A percentile compares a stretch with the other conserved stretches of the same genome.
Evolutionary conservation across 2,797 vertebrate species (phyloP).

Genomic region (Percopsis omiscomaycus): DNA sequence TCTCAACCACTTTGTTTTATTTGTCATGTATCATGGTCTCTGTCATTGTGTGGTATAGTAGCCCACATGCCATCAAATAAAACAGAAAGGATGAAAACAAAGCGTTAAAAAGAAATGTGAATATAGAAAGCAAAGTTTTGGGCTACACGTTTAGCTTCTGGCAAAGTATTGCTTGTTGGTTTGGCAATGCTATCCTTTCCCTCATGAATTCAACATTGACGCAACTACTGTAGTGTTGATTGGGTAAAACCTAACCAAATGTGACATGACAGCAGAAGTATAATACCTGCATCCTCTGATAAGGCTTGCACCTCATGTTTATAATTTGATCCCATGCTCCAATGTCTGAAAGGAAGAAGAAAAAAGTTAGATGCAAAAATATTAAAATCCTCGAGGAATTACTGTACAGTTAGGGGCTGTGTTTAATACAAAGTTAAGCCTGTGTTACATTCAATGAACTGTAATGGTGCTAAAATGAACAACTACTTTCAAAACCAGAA

Average conservation of each 20-base stretch:
- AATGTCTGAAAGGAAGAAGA: constrained; percentile 77
- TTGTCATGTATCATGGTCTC: background rate
- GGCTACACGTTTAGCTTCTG: background rate
- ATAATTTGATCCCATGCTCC: constrained; percentile 93
- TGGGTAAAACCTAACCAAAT: background rate
- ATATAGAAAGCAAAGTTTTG: too few relatives aligned
- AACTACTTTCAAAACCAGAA: too few relatives aligned
- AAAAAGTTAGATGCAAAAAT: too few relatives aligned
- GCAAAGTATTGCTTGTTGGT: background rate
- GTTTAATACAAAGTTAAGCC: too few relatives aligned
- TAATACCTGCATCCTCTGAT: constrained; percentile 94
- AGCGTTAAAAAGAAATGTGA: background rate
- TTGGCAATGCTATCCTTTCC: background rate
- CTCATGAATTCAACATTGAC: background rate
- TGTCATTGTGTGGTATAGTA: background rate
- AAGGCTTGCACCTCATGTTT: constrained; percentile 88
- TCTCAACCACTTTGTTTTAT: background rate
- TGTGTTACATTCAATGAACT: too few relatives aligned
- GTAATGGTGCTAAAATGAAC: too few relatives aligned
- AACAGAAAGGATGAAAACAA: background rate
- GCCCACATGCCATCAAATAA: background rate
- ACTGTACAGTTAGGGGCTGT: too few relatives aligned
- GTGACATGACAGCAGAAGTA: constrained; percentile 4
- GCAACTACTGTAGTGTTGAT: too few relatives aligned
- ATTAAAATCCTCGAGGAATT: background rate